Evolutionary conservation across 2,797 vertebrate genomes (phyloP), one percentile per base, ranked within the genome.

Genomic region (Poecilia velifera): DNA sequence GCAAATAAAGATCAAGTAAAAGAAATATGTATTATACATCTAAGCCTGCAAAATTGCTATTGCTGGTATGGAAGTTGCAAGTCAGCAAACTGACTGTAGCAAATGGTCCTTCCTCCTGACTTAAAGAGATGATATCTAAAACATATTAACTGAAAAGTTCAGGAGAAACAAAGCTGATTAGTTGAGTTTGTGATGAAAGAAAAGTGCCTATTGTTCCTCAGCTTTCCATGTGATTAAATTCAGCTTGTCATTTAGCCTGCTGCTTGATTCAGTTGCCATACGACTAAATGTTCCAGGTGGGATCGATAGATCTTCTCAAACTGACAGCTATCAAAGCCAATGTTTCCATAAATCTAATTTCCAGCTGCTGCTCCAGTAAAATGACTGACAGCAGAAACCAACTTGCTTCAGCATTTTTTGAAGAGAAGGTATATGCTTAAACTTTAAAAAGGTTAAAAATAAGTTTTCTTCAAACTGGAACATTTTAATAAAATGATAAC

Each of bases 231-330:
- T n/a, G 25, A 74, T 73, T 72, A 53, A 74, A 81, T 86, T 64
- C 2, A 55, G 53, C 76, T 49, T 36, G 62, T 79, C 22, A 3
- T 68, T 73, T 72, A 43, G 43, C 45, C 45, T 45, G 10, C 39
- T 51, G 76, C 68, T 79, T 47, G 18, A 36, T 74, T 47, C 74
- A 73, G 73, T 74, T 51, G 71, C 86, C 6, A 12, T 73, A 80
- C 51, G 72, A 80, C 41, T 46, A 66, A 81, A 84, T 3, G 14
- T 79, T 76, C 49, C 74, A 18, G 18, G 12, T 39, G 46, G 74
- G 43, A 79, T 84, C 75, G 73, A 84, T 86, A 77, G 59, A 79
- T 86, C 77, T 76, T 83, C 77, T 77, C 18, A 71, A 80, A 71
- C 16, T 59, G 62, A 82, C 77, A 77, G 73, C 55, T 41, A 68